Evolutionary conservation across 2,888 invertebrate species (phyloP), one percentile per base, ranked within the genome.

Genomic region (Metalampra italica): DNA sequence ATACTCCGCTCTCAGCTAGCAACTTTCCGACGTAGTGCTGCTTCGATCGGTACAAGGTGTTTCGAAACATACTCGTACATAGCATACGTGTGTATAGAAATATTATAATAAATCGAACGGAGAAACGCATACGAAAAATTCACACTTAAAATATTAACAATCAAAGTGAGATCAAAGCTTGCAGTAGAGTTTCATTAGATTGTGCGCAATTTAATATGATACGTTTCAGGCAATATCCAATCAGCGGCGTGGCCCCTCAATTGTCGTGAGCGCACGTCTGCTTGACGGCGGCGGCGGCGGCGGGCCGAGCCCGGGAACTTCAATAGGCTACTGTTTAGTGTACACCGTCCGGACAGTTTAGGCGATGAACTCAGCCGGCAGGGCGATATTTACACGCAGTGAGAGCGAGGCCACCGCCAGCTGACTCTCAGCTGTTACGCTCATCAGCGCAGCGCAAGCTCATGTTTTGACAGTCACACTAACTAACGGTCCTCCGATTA

Each of bases 391-490:
- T 72, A 63, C 64, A 68, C 63, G 50, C 45, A 60, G 60, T 64
- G 63, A 65, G 62, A 62, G 51, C 68, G 58, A 50, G 49, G 47
- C 43, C 47, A 14, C 61, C 60, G 55, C 64, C 75, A 78, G 75
- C 79, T 78, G 78, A 78, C 64, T 56, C 68, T 78, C 80, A 82
- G 80, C 82, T 83, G 83, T 79, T 83, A 64, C 64, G 58, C 68
- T 79, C 83, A 79, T 85, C 78, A 79, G 57, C 59, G 54, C 54
- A 78, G 57, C 60, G 54, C 55, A 52, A 52, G 60, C 50, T 63
- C 57, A 54, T 66, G 65, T 71, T 75, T 60, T 66, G 69, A 72
- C 66, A 71, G 63, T 59, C 66, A 57, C 54, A 62, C 56, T 57
- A 62, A 62, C 56, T 57, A 62, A 54, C 56, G 53, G 51, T 50